These are phyloP conservation scores for Macropus fuliginosus DNA, from an alignment of 2,797 vertebrate species.

Conservation along the genomic window DNA sequence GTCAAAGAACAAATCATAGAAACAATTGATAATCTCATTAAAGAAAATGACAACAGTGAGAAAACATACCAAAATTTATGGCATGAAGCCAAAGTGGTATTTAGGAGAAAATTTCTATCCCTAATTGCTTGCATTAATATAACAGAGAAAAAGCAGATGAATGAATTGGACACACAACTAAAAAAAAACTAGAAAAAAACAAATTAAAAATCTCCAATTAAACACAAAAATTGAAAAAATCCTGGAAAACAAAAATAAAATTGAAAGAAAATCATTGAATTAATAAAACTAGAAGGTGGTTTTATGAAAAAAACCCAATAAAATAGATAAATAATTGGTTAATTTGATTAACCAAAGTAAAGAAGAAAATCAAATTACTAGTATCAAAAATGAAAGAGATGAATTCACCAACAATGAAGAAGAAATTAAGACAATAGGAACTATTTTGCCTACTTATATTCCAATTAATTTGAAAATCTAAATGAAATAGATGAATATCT, in stretches of 20 bases:
- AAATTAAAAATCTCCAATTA: not conserved
- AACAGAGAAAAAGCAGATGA: not conserved
- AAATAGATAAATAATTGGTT: not conserved
- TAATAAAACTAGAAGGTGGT: not conserved
- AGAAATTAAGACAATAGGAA: not conserved
- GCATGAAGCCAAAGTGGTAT: not conserved
- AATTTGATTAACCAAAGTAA: not conserved
- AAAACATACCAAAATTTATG: not conserved
- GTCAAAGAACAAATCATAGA: not conserved
- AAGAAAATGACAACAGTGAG: no score
- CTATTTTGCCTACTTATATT: not conserved
- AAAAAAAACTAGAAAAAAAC: not conserved
- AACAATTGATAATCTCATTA: no score
- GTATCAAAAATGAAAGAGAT: not conserved
- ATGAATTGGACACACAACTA: not conserved
- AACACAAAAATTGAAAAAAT: not conserved
- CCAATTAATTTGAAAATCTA: not conserved
- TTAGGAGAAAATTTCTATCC: not conserved
- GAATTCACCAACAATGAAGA: not conserved
- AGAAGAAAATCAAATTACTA: not conserved
- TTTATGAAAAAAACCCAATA: no score
- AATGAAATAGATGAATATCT: not conserved
- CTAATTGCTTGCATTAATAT: not conserved
- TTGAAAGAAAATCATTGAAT: not conserved
- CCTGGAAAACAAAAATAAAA: not conserved